These are phyloP conservation scores for Pipra filicauda DNA, from an alignment of 2,113 vertebrate genomes.

Conservation along the genomic window DNA sequence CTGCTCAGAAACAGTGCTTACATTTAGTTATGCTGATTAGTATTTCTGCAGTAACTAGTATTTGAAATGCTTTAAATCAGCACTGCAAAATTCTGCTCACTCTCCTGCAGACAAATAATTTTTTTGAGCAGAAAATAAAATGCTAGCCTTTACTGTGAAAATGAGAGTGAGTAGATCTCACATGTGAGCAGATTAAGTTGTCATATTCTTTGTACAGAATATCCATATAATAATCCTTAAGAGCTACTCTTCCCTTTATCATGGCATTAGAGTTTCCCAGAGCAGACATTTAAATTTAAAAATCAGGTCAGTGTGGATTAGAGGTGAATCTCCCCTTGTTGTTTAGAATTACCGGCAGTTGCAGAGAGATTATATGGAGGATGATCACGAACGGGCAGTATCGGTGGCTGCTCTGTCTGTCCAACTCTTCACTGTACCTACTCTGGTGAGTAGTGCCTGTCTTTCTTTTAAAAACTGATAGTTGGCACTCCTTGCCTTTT, in stretches of 20 bases:
- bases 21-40: background rate
- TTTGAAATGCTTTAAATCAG: background rate
- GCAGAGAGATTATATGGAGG: constrained; percentile 99
- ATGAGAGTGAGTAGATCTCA: background rate
- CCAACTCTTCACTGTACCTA: constrained; percentile 98
- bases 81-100: background rate
- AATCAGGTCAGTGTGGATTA: constrained; percentile 78
- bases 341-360: constrained; percentile 98
- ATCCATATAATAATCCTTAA: background rate
- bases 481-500: constrained; percentile 82
- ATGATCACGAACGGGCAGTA: constrained; percentile 97
- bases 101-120: background rate
- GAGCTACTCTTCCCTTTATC: constrained; percentile 4
- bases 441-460: constrained; percentile 91
- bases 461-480: constrained; percentile 80
- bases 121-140: background rate
- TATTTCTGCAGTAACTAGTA: constrained; percentile 12
- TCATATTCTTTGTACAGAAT: background rate
- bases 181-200: background rate
- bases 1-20: background rate
- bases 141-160: background rate
- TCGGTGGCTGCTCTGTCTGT: constrained; percentile 98
- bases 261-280: constrained; percentile 49
- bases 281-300: constrained; percentile 64
- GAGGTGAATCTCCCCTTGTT: constrained; percentile 92